Base-by-base conservation (phyloP, 2,797 vertebrate genomes). In the Dromococcyx pavoninus region DNA sequence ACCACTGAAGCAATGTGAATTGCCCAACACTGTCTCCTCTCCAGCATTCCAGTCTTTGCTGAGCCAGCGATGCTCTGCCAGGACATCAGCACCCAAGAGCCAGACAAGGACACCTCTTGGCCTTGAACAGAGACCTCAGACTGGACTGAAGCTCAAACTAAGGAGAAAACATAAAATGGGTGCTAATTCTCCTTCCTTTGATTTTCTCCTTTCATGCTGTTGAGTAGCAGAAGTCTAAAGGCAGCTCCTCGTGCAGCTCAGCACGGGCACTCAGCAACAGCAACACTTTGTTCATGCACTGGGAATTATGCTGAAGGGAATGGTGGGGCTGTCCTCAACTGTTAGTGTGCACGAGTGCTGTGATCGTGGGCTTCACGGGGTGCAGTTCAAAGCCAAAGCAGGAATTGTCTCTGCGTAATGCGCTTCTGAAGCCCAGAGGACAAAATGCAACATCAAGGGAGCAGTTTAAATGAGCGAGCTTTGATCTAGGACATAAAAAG, bases 401-500 rank as follows among this genome's bases (percentile, higher is more conserved):
- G 39, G 67, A 50, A 17, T 16, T 37, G 28, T 19, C 27, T 25
- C 33, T 17, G 18, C 66, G 37, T 57, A 8, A 87, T 5, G 48
- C 4, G 65, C 66, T 79, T 87, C 92, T 46, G 66, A 74, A 94
- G 57, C 33, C 74, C 66, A 46, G 65, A 74, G 77, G 89, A 89
- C 85, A 78, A 90, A 95, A 94, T 9, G 57, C 23, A 39, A 1
- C 13, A 81, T 81, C 94, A 94, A 89, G 83, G 76, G 84, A 91
- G 44, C 17, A 22, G 56, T 87, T 91, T 71, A 50, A 80, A 64
- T 22, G 44, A 94, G 66, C 0, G 0, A 56, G 88, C 88, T 94
- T 95, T 96, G 74, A 91, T 94, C 81, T 39, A 5, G 48, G 53
- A 71, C 66, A 80, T 86, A 27, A 93, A 82, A 90, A 66, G 77